Percentiles rank a stretch among this genome's conserved stretches.
Conservation (phyloP, 2,888 invertebrate species). For the Spatulosminthurus flaviceps region DNA sequence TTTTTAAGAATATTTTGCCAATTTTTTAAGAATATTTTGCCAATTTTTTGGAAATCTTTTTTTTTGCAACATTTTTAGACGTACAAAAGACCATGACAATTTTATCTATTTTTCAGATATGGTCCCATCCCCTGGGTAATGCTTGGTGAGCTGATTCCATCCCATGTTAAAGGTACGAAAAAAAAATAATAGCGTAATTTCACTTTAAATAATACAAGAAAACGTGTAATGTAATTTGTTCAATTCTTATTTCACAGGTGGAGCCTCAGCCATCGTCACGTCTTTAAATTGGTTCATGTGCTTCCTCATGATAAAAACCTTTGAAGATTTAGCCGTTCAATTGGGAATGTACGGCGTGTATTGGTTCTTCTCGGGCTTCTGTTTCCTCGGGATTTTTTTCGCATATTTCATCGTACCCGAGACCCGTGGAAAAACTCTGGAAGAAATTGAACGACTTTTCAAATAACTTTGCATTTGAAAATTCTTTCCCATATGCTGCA, state of each 20-base stretch:
- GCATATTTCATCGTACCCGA: slow-evolving; percentile 53
- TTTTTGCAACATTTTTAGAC: too few species aligned
- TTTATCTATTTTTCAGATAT: too few species aligned
- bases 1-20: too few species aligned
- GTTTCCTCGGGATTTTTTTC: slow-evolving; percentile 52
- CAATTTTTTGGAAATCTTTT: too few species aligned
- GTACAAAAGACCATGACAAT: too few species aligned
- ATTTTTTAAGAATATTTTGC: too few species aligned
- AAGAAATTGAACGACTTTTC: slow-evolving; percentile 54
- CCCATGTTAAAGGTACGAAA: slow-evolving; percentile 33
- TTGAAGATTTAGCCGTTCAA: slow-evolving; percentile 46
- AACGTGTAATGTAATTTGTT: too few species aligned
- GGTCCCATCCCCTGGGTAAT: slow-evolving; percentile 50
- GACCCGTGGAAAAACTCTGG: slow-evolving; percentile 56
- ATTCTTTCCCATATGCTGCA: too few species aligned
- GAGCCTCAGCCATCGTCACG: slow-evolving; percentile 79
- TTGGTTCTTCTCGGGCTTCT: slow-evolving; percentile 53
- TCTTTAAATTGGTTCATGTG: slow-evolving; percentile 70
- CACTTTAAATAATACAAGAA: background rate
- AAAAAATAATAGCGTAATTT: too few species aligned
- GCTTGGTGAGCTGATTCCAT: slow-evolving; percentile 49
- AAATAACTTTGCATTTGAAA: too few species aligned
- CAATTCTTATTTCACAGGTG: slow-evolving; percentile 65
- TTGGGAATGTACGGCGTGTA: slow-evolving; percentile 54
- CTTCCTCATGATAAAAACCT: slow-evolving; percentile 57